Evolutionary conservation across 1,140 invertebrate species (phyloP), one percentile per base, ranked within the genome.

Genomic region (Meteorus sp.): DNA sequence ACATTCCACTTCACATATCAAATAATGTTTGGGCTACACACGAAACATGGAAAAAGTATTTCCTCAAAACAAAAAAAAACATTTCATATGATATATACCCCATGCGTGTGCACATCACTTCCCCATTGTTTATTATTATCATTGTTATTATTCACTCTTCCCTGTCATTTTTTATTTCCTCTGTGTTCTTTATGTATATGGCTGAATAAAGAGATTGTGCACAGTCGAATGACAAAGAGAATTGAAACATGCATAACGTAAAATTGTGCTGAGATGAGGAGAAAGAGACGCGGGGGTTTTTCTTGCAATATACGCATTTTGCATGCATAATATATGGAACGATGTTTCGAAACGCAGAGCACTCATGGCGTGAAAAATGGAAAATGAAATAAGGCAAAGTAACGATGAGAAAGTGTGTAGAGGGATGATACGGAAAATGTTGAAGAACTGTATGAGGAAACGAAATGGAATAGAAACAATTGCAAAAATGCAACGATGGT

Each of bases 241-340:
- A 11, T 33, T 7, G 29, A 33, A 11, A 33, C 29, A 33, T 45
- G 11, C 7, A 45, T 25, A 51, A 17, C 19, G 47, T 11, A 47
- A 1, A 45, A 27, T 15, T 44, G 20, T 25, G 15, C 20, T 23
- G 3, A 48, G 8, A 19, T 27, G 19, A 27, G 15, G 17, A 56
- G 23, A 25, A 48, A 41, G 25, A 13, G 27, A 41, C 29, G 48
- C 37, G 20, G 17, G 15, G 19, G 31, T 15, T 48, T 29, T 57
- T 47, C 48, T 33, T 27, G 47, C 37, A 51, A 22, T 59, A 54
- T 17, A 50, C 58, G 58, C 50, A 45, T 60, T 53, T 60, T 17
- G 27, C 44, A 37, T 60, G 58, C 58, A 55, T 60, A 60, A 60
- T 60, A 43, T 60, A 60, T 54, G 58, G 23, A 35, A 29, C 17